Evolutionary conservation across 2,113 vertebrate genomes (phyloP), one percentile per base, ranked within the genome.

Genomic region (Coracopsis vasa): DNA sequence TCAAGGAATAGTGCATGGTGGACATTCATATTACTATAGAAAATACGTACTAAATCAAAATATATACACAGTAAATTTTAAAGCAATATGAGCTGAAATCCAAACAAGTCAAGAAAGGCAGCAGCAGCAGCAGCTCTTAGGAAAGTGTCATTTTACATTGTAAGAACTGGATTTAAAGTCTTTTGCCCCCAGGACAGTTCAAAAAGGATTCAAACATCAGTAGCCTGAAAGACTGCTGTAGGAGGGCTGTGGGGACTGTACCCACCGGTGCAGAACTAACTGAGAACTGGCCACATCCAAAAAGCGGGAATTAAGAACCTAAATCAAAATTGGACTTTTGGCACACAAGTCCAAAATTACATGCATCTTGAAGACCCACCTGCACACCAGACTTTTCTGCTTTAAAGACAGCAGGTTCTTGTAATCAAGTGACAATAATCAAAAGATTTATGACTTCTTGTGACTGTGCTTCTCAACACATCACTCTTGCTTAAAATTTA

Each of bases 321-420:
- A 58, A 58, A 62, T 87, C 20, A 31, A 28, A 73, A 37, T 10
- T 48, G 3, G 21, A 53, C 13, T 78, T 86, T 7, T 41, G 16
- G 10, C 21, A 31, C 1, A 1, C 7, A 44, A 73, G 12, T 42
- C 53, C 28, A 86, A 66, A 83, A 69, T 65, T 0, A 33, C 1
- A 2, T 11, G 2, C 24, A 7, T 64, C 35, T n/a, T 86, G 45
- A 80, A 77, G 67, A 73, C 8, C 24, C 56, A 45, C 11, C 8
- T 66, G 20, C 17, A 73, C 18, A 65, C 9, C 6, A 77, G 27
- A 25, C 1, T 56, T 73, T 67, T 80, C 45, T 54, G 6, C 14
- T 78, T 91, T 62, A 37, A 72, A 44, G 17, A 88, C 3, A 42
- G 14, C 20, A 28, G 3, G 10, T 67, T 88, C 11, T 29, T 75